These are phyloP conservation scores for Micrasema longulum DNA, from an alignment of 1,140 invertebrate species.

Conservation along the genomic window DNA sequence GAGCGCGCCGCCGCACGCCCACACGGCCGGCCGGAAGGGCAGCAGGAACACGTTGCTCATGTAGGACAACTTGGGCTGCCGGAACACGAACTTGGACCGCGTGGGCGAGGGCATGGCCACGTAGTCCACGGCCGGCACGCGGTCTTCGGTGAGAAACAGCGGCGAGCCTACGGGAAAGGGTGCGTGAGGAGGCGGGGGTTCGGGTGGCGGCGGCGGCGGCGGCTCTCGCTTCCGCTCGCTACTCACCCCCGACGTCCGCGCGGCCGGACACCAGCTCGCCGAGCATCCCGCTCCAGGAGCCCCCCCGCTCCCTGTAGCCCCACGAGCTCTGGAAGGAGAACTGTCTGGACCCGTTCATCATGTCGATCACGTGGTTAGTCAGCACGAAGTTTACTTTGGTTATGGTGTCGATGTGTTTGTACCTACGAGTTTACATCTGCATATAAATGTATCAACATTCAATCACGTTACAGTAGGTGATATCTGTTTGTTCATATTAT, in stretches of 20 bases:
- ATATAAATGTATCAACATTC: too few relatives aligned
- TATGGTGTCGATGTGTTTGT: slow-evolving; percentile 69
- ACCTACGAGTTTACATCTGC: too few relatives aligned
- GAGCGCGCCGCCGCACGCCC: slow-evolving; percentile 68
- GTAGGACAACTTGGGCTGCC: slow-evolving; percentile 75
- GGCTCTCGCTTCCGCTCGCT: too few relatives aligned
- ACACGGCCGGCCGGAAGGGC: slow-evolving; percentile 72
- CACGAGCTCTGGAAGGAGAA: slow-evolving; percentile 61
- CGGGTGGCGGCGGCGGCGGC: too few relatives aligned
- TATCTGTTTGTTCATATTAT: too few relatives aligned
- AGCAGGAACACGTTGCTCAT: slow-evolving; percentile 74
- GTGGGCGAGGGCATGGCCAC: slow-evolving; percentile 72
- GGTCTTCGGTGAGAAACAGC: slow-evolving; percentile 71
- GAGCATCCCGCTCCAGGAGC: slow-evolving; percentile 73
- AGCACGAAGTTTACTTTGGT: slow-evolving; percentile 70
- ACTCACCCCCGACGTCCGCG: slow-evolving; percentile 72
- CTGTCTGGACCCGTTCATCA: slow-evolving; percentile 68
- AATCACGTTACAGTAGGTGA: too few relatives aligned
- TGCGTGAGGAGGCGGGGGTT: too few relatives aligned
- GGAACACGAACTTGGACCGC: slow-evolving; percentile 73
- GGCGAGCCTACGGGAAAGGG: slow-evolving; percentile 69
- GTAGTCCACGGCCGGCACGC: slow-evolving; percentile 71
- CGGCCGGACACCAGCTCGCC: slow-evolving; percentile 70
- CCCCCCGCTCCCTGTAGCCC: slow-evolving; percentile 66
- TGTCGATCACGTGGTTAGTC: slow-evolving; percentile 64